phyloP scores from a whole-genome alignment of 2,113 vertebrate species.

The Pelecanoides urinatrix region DNA sequence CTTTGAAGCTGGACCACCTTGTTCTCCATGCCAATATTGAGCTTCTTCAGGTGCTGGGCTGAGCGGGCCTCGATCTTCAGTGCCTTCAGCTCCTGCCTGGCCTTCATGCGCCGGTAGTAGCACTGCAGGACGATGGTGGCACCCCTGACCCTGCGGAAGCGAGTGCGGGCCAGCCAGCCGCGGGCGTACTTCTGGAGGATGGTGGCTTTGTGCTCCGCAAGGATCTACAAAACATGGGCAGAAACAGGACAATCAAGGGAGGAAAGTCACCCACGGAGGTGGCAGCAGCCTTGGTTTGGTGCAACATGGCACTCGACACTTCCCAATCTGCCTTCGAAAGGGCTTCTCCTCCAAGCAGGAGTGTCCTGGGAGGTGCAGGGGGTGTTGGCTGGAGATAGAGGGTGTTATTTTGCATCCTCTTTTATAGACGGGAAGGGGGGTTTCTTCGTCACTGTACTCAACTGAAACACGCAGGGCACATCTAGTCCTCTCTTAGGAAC shows the following conservation, averaged over 20 bases:
- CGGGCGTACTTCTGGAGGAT: slow-evolving; percentile 83
- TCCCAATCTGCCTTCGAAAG: background rate
- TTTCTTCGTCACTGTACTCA: background rate
- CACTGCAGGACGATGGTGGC: slow-evolving; percentile 89
- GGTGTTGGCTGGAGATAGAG: background rate
- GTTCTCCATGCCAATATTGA: slow-evolving; percentile 97
- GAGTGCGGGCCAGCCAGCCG: slow-evolving; percentile 81
- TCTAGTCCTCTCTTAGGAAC: background rate
- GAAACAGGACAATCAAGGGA: background rate
- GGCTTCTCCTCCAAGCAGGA: background rate
- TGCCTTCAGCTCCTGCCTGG: slow-evolving; percentile 80
- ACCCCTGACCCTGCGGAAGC: slow-evolving; percentile 53
- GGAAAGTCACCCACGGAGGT: background rate
- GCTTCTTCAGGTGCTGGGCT: slow-evolving; percentile 84
- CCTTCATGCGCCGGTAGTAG: slow-evolving; percentile 78
- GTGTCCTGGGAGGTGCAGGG: background rate
- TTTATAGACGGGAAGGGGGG: fast-evolving
- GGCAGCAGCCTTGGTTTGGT: background rate
- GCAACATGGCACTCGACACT: background rate
- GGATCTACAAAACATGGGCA: slow-evolving; percentile 65
- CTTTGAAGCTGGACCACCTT: slow-evolving; percentile 95
- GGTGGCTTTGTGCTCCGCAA: slow-evolving; percentile 86
- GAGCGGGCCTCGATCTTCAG: slow-evolving; percentile 93
- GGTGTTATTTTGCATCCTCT: background rate
- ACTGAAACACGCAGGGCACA: too few species aligned